Base-by-base conservation (phyloP, 2,888 invertebrate genomes). In the Laothoe populi region DNA sequence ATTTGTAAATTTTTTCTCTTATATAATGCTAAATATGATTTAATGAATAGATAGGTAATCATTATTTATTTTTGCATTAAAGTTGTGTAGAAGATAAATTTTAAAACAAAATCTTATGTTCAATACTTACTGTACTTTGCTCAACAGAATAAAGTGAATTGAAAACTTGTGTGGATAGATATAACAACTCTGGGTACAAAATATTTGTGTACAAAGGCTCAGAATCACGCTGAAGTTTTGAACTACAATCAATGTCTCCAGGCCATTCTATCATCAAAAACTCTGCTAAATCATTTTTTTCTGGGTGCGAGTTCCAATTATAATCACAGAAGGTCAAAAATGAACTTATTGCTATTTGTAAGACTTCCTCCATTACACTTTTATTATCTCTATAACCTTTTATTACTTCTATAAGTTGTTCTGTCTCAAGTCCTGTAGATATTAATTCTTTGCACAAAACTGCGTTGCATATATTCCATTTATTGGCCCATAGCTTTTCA, bases 281-380 rank as follows among this genome's bases (percentile, higher is more conserved):
- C 40, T 90, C 77, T 13, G 84, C 79, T 57, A 93, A 73, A 49
- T 84, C 76, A 0, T 91, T 77, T 40, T 88, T 81, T 31, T 93
- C 79, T 48, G 92, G 85, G 3, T 97, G 96, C 0, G 98, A 96
- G 59, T 96, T 95, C 94, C 97, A 98, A 86, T 98, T 98, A 60
- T 93, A 93, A 82, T 97, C 96, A 61, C 97, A 94, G 86, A 98
- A 98, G 26, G 94, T 93, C 59, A 96, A 90, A 31, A 97, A 87
- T 69, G 95, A 93, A 42, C 95, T 93, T 19, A 96, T 92, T 1
- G 95, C 96, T 60, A 94, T 83, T 59, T 90, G 79, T 13, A 95
- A 80, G 68, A 95, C 83, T 63, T 92, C 86, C 42, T 90, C 81
- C 61, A 81, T 67, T 21, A 71, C 68, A 21, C 62, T 69, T 8